These are phyloP conservation scores for Dryas iulia DNA, from an alignment of 1,140 invertebrate species.

Conservation along the genomic window DNA sequence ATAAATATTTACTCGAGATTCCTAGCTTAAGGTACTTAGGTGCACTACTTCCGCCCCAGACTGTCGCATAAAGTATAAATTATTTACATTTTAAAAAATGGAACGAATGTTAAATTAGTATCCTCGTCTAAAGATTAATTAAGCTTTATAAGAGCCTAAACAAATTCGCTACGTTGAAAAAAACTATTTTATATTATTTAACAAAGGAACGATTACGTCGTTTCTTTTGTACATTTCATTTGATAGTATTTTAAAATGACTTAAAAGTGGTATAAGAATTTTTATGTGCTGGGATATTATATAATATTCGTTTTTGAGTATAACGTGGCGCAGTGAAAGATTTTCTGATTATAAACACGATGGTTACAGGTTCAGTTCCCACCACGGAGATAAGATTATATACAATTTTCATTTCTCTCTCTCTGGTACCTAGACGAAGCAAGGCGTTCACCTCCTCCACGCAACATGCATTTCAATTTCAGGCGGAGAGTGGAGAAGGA, in stretches of 20 bases:
- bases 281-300: too few species aligned
- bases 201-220: neutral
- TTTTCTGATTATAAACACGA: too few species aligned
- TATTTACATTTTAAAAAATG: neutral
- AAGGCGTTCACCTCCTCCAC: too few species aligned
- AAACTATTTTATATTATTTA: neutral
- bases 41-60: neutral
- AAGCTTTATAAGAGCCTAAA: neutral
- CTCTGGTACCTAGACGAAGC: too few species aligned
- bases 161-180: neutral
- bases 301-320: too few species aligned
- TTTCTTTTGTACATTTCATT: neutral
- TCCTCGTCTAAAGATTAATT: neutral
- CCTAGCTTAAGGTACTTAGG: neutral
- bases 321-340: too few species aligned
- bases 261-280: neutral
- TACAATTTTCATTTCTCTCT: too few species aligned
- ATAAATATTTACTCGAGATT: slow-evolving; percentile 2
- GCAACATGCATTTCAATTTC: too few species aligned
- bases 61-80: neutral
- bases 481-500: too few species aligned
- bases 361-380: too few species aligned
- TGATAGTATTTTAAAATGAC: neutral
- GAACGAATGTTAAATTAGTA: neutral
- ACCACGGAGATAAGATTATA: too few species aligned